Evolutionary conservation across 2,888 invertebrate species (phyloP).

Genomic region (Euplagia quadripunctaria): DNA sequence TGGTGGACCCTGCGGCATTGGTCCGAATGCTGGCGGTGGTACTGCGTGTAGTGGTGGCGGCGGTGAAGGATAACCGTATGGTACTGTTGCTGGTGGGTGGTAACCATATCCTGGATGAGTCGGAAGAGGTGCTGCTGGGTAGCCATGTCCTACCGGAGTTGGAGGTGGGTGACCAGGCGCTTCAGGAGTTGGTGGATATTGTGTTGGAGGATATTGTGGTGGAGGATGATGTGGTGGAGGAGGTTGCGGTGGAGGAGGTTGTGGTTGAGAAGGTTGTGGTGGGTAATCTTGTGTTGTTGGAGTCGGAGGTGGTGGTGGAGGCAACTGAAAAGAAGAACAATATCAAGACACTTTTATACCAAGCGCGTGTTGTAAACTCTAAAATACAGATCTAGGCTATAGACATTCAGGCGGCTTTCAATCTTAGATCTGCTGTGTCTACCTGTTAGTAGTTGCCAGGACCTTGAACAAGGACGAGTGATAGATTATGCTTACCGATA

Average conservation of each 20-base stretch:
- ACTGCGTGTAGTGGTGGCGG: not conserved
- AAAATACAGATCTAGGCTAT: no score
- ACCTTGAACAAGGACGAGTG: no score
- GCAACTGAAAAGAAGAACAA: no score
- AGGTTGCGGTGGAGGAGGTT: not conserved
- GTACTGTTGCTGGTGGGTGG: not conserved
- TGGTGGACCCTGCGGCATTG: not conserved
- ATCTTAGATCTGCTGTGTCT: no score
- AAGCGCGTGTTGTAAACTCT: no score
- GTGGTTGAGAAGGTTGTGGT: not conserved
- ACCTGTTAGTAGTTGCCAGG: no score
- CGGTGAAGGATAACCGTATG: not conserved
- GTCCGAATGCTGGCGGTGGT: no score
- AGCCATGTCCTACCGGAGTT: not conserved
- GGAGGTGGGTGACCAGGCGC: not conserved
- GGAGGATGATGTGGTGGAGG: not conserved
- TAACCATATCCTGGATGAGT: not conserved
- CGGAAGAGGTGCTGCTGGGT: not conserved
- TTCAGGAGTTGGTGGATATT: not conserved
- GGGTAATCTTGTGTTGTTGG: no score
- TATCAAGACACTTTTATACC: no score
- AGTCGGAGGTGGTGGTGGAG: no score
- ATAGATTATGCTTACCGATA: no score
- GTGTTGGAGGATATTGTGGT: not conserved
- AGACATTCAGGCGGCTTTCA: no score